phyloP scores from a whole-genome alignment of 2,888 invertebrate species.

The Mechanitis mazaeus region DNA sequence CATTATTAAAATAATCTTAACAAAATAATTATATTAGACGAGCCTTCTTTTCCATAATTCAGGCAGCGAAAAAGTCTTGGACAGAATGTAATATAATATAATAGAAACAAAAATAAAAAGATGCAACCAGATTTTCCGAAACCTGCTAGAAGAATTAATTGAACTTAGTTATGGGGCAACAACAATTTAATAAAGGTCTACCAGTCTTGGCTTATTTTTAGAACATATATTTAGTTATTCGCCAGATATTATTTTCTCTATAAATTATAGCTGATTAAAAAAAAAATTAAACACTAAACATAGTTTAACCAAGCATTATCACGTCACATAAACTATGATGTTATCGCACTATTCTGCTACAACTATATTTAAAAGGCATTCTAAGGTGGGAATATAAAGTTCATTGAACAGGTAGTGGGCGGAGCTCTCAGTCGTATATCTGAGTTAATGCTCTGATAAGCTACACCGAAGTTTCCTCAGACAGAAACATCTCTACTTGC shows the following conservation, averaged over 20 bases:
- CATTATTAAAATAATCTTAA: no score
- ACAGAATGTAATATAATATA: background rate
- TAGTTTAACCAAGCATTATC: constrained; percentile 24
- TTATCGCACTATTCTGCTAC: constrained; percentile 59
- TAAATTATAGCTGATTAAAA: background rate
- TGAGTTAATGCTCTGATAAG: constrained; percentile 60
- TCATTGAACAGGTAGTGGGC: constrained; percentile 69
- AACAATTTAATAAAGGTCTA: constrained; percentile 1
- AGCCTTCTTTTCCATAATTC: no score
- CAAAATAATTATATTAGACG: no score
- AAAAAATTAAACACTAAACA: constrained; percentile 17
- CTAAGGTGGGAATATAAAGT: constrained; percentile 71
- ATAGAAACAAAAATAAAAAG: background rate
- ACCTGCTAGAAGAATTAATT: background rate
- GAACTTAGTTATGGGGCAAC: background rate
- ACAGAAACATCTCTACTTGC: constrained; percentile 33
- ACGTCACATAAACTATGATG: constrained; percentile 46
- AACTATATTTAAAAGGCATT: constrained; percentile 68
- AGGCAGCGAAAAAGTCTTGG: background rate
- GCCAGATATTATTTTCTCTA: background rate
- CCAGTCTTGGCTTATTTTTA: background rate
- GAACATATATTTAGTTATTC: background rate
- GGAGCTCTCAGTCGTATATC: constrained; percentile 61
- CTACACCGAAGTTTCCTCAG: constrained; percentile 46
- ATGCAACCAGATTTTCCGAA: background rate